Evolutionary conservation across 2,113 vertebrate genomes (phyloP).

Genomic region (Sebastes fasciatus): DNA sequence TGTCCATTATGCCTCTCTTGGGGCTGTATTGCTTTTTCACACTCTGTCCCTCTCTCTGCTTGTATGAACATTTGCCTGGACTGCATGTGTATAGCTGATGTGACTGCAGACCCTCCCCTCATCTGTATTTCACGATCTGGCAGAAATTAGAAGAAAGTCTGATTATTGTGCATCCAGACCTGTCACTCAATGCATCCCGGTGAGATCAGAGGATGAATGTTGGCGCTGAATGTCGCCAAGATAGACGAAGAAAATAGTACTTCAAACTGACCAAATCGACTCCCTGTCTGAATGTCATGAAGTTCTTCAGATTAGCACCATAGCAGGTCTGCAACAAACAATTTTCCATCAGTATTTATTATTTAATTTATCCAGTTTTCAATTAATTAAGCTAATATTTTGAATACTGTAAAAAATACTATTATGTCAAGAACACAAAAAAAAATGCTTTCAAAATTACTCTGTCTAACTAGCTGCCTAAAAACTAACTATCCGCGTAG

Average conservation of each 20-base stretch:
- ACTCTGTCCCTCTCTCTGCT: background rate
- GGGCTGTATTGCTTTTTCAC: background rate
- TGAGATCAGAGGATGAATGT: slow-evolving; percentile 27
- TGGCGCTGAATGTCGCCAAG: slow-evolving; percentile 24
- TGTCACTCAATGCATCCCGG: background rate
- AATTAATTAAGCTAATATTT: background rate
- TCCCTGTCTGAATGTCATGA: background rate
- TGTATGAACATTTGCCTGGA: slow-evolving; percentile 14
- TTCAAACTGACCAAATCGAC: background rate
- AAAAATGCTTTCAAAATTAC: background rate
- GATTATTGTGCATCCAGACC: slow-evolving; percentile 32
- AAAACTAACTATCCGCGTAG: too few relatives aligned
- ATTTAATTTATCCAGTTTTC: background rate
- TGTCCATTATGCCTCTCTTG: background rate
- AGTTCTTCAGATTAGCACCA: background rate
- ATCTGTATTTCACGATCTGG: slow-evolving; percentile 33
- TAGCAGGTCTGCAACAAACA: background rate
- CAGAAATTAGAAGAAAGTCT: slow-evolving; percentile 23
- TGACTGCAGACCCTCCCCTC: slow-evolving; percentile 36
- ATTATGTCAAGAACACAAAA: background rate
- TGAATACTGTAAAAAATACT: background rate
- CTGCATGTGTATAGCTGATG: slow-evolving; percentile 20
- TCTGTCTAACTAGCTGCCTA: too few relatives aligned
- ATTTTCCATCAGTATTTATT: background rate
- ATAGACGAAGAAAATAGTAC: background rate